These are phyloP conservation scores for Dermatophagoides farinae DNA, from an alignment of 1,140 invertebrate genomes.

Conservation along the genomic window DNA sequence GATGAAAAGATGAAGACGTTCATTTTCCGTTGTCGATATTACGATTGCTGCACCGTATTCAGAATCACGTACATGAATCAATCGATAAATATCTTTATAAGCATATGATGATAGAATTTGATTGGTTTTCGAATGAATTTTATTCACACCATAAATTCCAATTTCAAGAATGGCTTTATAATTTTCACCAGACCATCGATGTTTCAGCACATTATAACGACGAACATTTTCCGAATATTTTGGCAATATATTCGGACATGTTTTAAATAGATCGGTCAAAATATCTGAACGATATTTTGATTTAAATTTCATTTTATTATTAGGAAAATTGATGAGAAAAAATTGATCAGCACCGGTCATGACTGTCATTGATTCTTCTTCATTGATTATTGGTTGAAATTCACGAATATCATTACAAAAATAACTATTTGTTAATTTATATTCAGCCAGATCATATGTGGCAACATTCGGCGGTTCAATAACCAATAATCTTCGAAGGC, in stretches of 20 bases:
- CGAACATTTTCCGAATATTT: constrained; percentile 15
- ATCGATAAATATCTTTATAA: constrained; percentile 74
- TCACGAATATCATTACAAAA: constrained; percentile 4
- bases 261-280: constrained; percentile 9
- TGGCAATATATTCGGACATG: constrained; percentile 10
- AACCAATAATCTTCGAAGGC: background rate
- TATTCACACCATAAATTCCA: constrained; percentile 65
- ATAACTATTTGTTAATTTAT: constrained; percentile 3
- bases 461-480: background rate
- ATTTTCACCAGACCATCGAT: constrained; percentile 79
- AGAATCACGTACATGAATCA: constrained; percentile 36
- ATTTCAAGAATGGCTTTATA: constrained; percentile 71
- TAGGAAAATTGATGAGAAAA: background rate
- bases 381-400: constrained; percentile 1
- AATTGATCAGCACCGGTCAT: constrained; percentile 3
- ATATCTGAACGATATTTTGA: constrained; percentile 80
- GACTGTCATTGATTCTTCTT: background rate
- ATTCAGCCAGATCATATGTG: background rate
- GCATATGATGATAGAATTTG: constrained; percentile 56
- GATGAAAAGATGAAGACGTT: constrained; percentile 29
- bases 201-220: constrained; percentile 71
- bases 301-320: constrained; percentile 65
- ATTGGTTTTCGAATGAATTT: constrained; percentile 47
- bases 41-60: constrained; percentile 47
- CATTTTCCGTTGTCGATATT: constrained; percentile 63